These are phyloP conservation scores for Bellardia bayeri DNA, from an alignment of 2,888 invertebrate genomes.

Conservation along the genomic window DNA sequence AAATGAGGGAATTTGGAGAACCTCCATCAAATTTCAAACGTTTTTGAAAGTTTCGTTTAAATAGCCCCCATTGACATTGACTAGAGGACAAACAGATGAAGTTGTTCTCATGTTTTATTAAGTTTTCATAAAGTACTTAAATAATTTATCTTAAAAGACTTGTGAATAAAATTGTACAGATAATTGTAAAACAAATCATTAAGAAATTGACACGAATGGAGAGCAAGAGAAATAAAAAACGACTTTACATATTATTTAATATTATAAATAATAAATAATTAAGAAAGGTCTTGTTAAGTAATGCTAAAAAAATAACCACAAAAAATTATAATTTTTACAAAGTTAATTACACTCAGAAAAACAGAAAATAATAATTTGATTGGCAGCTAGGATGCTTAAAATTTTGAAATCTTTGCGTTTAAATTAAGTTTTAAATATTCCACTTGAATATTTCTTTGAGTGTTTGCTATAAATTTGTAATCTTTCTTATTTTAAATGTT, in stretches of 20 bases:
- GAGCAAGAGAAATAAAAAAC: background rate
- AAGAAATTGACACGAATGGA: constrained; percentile 61
- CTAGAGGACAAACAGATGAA: too few relatives aligned
- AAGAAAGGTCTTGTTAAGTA: background rate
- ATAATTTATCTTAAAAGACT: constrained; percentile 8
- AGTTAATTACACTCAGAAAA: constrained; percentile 2
- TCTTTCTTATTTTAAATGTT: constrained; percentile 33
- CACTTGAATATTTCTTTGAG: background rate
- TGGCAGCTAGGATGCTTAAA: too few relatives aligned
- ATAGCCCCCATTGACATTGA: background rate
- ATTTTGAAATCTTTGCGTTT: too few relatives aligned
- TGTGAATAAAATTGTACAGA: constrained; percentile 34
- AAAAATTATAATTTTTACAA: constrained; percentile 31
- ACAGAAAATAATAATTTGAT: background rate
- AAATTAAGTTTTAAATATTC: too few relatives aligned
- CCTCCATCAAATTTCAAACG: too few relatives aligned
- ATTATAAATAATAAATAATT: background rate
- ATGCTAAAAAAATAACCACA: background rate
- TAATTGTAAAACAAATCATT: constrained; percentile 68
- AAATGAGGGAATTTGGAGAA: too few relatives aligned
- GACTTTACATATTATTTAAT: background rate
- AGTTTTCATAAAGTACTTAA: background rate
- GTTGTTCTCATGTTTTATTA: too few relatives aligned
- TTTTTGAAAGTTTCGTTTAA: too few relatives aligned
- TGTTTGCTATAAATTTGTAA: background rate